Percentiles rank a stretch among this genome's conserved stretches.
These are phyloP conservation scores for Rhinichthys osculus DNA, from an alignment of 2,797 vertebrate species.

Conservation along the genomic window DNA sequence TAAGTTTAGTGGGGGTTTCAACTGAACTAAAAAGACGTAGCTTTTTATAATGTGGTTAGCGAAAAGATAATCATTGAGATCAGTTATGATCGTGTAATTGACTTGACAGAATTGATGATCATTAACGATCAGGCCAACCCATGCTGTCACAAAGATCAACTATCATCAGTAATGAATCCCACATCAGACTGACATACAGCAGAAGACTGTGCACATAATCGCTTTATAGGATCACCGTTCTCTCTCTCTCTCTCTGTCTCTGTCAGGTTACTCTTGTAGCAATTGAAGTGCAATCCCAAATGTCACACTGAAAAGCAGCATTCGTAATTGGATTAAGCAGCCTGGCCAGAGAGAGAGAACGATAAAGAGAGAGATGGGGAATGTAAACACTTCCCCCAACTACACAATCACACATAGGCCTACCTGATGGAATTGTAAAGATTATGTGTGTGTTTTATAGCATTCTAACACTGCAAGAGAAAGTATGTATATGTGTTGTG, in stretches of 20 bases:
- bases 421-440: conserved; percentile 1
- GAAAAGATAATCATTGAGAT: not conserved
- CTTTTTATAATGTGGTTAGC: not conserved
- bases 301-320: conserved; percentile 57
- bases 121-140: not conserved
- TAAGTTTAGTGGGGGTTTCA: not conserved
- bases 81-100: not conserved
- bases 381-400: not conserved
- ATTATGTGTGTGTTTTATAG: not conserved
- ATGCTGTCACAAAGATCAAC: not conserved
- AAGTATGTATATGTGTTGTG: conserved; percentile 1
- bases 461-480: not conserved
- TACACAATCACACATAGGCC: not conserved
- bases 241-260: conserved; percentile 58
- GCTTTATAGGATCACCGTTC: conserved; percentile 52
- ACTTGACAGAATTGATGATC: conserved; percentile 1
- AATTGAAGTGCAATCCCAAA: conserved; percentile 65
- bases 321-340: conserved; percentile 68
- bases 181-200: conserved; percentile 22
- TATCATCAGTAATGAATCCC: not conserved
- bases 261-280: conserved; percentile 64
- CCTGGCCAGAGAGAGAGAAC: conserved; percentile 54
- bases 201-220: conserved; percentile 33
- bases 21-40: not conserved
- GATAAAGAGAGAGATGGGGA: conserved; percentile 37